A percentile compares a stretch with the other conserved stretches of the same genome.
Evolutionary conservation across 2,888 invertebrate genomes (phyloP).

Genomic region (Catonia carolina): DNA sequence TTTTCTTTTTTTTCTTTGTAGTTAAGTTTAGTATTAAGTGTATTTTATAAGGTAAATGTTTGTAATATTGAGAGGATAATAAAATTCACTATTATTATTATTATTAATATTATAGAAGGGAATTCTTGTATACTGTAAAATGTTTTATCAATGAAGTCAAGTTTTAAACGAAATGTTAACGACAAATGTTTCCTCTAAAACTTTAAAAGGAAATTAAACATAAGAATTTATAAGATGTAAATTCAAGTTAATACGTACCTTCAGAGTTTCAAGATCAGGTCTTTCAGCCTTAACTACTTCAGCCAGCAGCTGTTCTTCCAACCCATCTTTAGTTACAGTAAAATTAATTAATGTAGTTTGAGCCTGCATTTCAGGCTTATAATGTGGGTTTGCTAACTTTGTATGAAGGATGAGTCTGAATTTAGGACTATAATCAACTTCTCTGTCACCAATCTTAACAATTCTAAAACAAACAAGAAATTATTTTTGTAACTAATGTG

Average conservation of each 20-base stretch:
- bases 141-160: no score
- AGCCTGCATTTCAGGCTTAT: constrained; percentile 94
- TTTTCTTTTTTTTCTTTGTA: no score
- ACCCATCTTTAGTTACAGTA: constrained; percentile 85
- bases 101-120: no score
- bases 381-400: constrained; percentile 91
- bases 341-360: constrained; percentile 94
- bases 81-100: no score
- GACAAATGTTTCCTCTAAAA: no score
- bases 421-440: constrained; percentile 76
- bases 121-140: no score
- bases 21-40: no score
- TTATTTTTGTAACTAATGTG: neutral
- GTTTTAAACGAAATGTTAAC: no score
- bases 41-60: no score
- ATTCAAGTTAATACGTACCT: constrained; percentile 42
- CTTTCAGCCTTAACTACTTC: constrained; percentile 91
- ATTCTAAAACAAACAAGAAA: constrained; percentile 41
- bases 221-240: neutral
- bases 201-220: neutral
- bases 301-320: constrained; percentile 88
- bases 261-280: constrained; percentile 79
- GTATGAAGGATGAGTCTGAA: constrained; percentile 86
- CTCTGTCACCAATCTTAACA: constrained; percentile 83
- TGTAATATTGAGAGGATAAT: no score